A percentile compares a stretch with the other conserved stretches of the same genome.
Evolutionary conservation across 2,888 invertebrate species (phyloP).

Genomic region (Drosophila barbarae): DNA sequence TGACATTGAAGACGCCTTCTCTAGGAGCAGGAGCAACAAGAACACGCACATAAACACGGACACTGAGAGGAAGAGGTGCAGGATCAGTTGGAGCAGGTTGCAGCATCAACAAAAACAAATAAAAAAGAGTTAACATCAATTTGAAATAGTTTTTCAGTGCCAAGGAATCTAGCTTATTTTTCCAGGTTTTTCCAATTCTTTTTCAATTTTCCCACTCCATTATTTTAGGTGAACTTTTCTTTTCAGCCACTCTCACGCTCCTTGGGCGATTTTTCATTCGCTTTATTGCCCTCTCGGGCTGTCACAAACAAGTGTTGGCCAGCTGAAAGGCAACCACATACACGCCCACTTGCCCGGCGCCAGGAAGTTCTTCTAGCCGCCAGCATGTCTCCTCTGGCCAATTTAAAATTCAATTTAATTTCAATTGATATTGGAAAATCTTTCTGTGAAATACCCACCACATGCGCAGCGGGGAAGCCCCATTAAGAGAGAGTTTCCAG

Average conservation of each 20-base stretch:
- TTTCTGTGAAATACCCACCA: slow-evolving; percentile 24
- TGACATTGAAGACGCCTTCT: no score
- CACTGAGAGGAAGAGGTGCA: slow-evolving; percentile 3
- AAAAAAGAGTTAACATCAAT: not conserved
- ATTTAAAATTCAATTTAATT: slow-evolving; percentile 71
- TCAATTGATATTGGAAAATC: slow-evolving; percentile 60
- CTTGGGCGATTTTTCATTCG: slow-evolving; percentile 19
- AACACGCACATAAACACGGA: slow-evolving; percentile 1
- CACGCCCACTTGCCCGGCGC: slow-evolving; percentile 3
- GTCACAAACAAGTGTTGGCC: slow-evolving; percentile 54
- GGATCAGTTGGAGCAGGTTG: slow-evolving; percentile 11
- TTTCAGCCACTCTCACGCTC: slow-evolving; percentile 1
- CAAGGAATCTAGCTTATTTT: no score
- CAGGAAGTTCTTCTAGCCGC: not conserved
- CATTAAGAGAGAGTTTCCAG: slow-evolving; percentile 41
- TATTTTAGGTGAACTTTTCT: slow-evolving; percentile 2
- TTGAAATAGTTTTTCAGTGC: not conserved
- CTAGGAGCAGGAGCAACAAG: not conserved
- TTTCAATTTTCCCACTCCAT: not conserved
- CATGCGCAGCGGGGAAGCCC: slow-evolving; percentile 66
- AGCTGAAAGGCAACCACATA: slow-evolving; percentile 37
- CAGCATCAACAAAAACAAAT: slow-evolving; percentile 2
- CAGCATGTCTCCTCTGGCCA: slow-evolving; percentile 47
- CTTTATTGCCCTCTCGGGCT: slow-evolving; percentile 34
- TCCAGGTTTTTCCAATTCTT: not conserved